A percentile compares a stretch with the other conserved stretches of the same genome.
phyloP scores from a whole-genome alignment of 2,113 vertebrate species.

The Arizona elegans region DNA sequence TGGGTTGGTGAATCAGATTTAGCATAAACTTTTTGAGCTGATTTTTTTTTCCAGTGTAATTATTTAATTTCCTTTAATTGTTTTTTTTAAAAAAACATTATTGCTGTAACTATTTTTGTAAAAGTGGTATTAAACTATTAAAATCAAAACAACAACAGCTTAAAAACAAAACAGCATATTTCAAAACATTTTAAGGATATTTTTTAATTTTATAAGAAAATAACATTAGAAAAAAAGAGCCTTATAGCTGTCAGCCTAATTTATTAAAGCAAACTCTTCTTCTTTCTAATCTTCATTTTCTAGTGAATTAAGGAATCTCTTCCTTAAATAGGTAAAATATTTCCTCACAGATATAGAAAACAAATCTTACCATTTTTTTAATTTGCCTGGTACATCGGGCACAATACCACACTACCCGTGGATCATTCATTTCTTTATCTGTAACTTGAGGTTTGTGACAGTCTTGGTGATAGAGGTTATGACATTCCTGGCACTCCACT shows the following conservation, averaged over 20 bases:
- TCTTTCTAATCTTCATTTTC: not conserved
- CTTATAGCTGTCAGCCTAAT: too few relatives aligned
- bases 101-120: constrained; percentile 2
- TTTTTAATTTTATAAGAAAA: not conserved
- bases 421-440: constrained; percentile 97
- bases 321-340: not conserved
- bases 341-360: constrained; percentile 14
- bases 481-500: constrained; percentile 98
- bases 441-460: constrained; percentile 98
- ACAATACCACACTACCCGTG: constrained; percentile 96
- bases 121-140: not conserved
- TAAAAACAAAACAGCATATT: constrained; percentile 2
- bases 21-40: not conserved
- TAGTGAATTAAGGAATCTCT: not conserved
- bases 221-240: not conserved
- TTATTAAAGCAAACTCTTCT: not conserved
- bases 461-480: constrained; percentile 98
- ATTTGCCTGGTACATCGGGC: constrained; percentile 96
- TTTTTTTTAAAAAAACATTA: not conserved
- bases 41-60: not conserved
- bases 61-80: not conserved
- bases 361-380: constrained; percentile 91
- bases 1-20: not conserved
- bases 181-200: not conserved
- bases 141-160: not conserved